Evolutionary conservation across 2,797 vertebrate species (phyloP).

Genomic region (Lateolabrax maculatus): DNA sequence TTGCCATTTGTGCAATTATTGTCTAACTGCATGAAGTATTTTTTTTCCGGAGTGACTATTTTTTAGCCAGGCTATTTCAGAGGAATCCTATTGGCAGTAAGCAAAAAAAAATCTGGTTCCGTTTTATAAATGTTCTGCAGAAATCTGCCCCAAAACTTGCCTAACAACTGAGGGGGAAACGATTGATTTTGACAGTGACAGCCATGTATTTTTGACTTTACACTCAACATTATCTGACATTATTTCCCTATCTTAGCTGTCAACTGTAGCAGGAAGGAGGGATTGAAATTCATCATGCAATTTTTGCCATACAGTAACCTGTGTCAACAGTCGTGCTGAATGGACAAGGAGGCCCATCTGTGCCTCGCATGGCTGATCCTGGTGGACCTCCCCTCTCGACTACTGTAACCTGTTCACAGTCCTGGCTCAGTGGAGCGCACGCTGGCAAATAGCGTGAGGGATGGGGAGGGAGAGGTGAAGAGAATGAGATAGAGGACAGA

Average conservation of each 20-base stretch:
- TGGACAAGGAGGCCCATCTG: conserved; percentile 61
- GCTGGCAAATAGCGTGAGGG: conserved; percentile 69
- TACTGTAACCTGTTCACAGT: conserved; percentile 76
- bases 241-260: conserved; percentile 48
- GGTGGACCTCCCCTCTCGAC: conserved; percentile 53
- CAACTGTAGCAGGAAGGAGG: conserved; percentile 11
- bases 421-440: conserved; percentile 67
- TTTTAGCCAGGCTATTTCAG: conserved; percentile 3
- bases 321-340: conserved; percentile 52
- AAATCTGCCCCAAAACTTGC: neutral
- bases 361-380: conserved; percentile 53
- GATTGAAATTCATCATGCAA: conserved; percentile 43
- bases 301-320: conserved; percentile 58
- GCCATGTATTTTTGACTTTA: conserved; percentile 27
- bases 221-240: conserved; percentile 43
- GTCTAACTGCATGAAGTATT: conserved; percentile 15
- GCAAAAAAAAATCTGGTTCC: conserved; percentile 12
- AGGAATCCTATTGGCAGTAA: neutral
- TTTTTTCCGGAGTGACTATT: conserved; percentile 19
- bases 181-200: conserved; percentile 21
- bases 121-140: neutral
- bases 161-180: neutral
- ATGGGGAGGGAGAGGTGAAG: conserved; percentile 35
- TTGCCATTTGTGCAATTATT: conserved; percentile 43
- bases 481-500: conserved; percentile 55